Percentiles rank a stretch among this genome's conserved stretches.
These are phyloP conservation scores for Dryobota labecula DNA, from an alignment of 2,888 invertebrate species.

Conservation along the genomic window DNA sequence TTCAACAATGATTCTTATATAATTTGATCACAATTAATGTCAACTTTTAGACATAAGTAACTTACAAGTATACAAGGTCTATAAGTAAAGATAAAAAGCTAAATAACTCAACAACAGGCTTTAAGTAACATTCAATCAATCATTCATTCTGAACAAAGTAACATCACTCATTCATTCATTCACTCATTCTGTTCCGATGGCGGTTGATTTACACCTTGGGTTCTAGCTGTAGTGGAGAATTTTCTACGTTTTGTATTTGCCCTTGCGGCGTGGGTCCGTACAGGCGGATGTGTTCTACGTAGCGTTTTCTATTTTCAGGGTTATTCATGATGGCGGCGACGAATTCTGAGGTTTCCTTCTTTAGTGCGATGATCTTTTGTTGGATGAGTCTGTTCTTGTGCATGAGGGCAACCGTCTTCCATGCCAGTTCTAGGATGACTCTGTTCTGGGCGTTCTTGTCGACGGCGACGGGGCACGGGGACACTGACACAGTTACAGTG, in stretches of 20 bases:
- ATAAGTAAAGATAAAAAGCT: slow-evolving; percentile 52
- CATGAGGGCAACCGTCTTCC: slow-evolving; percentile 91
- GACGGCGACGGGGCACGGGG: slow-evolving; percentile 66
- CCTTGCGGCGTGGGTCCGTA: slow-evolving; percentile 68
- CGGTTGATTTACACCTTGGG: slow-evolving; percentile 64
- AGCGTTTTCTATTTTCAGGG: slow-evolving; percentile 83
- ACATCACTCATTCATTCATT: slow-evolving; percentile 55
- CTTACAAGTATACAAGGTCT: slow-evolving; percentile 44
- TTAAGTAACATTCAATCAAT: slow-evolving; percentile 43
- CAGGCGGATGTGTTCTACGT: slow-evolving; percentile 76
- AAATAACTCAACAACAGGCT: slow-evolving; percentile 57
- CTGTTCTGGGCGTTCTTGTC: slow-evolving; percentile 82
- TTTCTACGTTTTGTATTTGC: slow-evolving; percentile 64
- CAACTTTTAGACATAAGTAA: slow-evolving; percentile 35
- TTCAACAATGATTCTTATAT: slow-evolving; percentile 42
- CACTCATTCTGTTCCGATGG: slow-evolving; percentile 25
- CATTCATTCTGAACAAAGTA: slow-evolving; percentile 50
- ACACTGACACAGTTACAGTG: slow-evolving; percentile 41
- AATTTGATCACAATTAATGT: slow-evolving; percentile 64
- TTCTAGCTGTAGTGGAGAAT: slow-evolving; percentile 73
- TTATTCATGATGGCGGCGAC: slow-evolving; percentile 91
- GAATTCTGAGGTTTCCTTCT: slow-evolving; percentile 92
- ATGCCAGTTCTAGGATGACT: slow-evolving; percentile 91
- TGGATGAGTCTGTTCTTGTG: slow-evolving; percentile 91
- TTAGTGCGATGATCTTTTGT: slow-evolving; percentile 90